Conservation (phyloP, 2,888 invertebrate genomes). For the Anthoptus insignis region DNA sequence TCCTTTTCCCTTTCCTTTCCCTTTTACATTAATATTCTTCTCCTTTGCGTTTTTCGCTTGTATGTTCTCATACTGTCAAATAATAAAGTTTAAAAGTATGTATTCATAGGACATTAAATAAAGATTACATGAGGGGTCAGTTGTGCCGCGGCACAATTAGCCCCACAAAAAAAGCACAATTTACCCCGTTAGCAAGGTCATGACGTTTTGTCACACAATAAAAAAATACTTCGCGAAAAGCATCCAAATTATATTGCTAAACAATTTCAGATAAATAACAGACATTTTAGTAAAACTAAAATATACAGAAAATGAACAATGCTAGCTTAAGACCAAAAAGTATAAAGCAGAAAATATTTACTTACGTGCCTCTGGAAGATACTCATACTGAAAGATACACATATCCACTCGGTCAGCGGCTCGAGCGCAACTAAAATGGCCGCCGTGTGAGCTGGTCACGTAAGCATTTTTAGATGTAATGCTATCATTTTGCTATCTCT, state of each 20-base stretch:
- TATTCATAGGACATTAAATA: background rate
- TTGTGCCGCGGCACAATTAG: slow-evolving; percentile 14
- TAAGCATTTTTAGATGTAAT: slow-evolving; percentile 3
- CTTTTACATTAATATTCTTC: slow-evolving; percentile 16
- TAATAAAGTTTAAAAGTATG: background rate
- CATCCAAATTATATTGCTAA: slow-evolving; percentile 15
- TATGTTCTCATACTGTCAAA: slow-evolving; percentile 11
- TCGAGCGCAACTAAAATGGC: slow-evolving; percentile 21
- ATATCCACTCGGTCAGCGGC: background rate
- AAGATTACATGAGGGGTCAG: background rate
- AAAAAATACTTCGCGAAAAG: slow-evolving; percentile 12
- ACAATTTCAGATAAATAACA: slow-evolving; percentile 28
- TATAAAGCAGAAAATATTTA: slow-evolving; percentile 27
- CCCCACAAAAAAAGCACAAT: slow-evolving; percentile 15
- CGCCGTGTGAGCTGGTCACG: background rate
- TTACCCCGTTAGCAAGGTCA: slow-evolving; percentile 8
- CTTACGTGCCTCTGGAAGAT: slow-evolving; percentile 15
- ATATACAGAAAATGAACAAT: slow-evolving; percentile 3
- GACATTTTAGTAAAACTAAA: slow-evolving; percentile 12
- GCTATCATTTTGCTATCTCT: background rate
- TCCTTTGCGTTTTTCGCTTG: background rate
- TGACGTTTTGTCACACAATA: slow-evolving; percentile 24
- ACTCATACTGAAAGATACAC: background rate
- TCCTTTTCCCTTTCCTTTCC: slow-evolving; percentile 34
- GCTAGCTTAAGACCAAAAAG: slow-evolving; percentile 17